A percentile compares a stretch with the other conserved stretches of the same genome.
These are phyloP conservation scores for Halocynthia aurantium DNA, from an alignment of 23 tunicate genomes.

Conservation along the genomic window DNA sequence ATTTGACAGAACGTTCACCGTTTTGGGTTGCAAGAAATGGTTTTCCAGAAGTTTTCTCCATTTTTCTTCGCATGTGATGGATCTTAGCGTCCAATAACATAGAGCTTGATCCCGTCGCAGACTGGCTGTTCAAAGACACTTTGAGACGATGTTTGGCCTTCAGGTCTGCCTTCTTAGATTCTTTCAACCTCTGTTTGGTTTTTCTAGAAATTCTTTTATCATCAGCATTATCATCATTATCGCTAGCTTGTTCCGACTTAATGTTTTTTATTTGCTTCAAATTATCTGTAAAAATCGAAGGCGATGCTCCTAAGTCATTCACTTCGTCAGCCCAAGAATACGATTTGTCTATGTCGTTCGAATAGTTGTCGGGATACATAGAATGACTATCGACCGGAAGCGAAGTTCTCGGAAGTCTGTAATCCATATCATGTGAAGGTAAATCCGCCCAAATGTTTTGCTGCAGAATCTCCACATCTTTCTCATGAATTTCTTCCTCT, in stretches of 20 bases:
- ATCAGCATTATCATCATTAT: too few relatives aligned
- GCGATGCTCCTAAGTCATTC: too few relatives aligned
- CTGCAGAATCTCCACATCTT: background rate
- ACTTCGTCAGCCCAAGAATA: background rate
- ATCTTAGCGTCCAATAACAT: conserved; percentile 3
- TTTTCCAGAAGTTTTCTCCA: background rate
- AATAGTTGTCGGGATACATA: background rate
- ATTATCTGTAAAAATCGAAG: too few relatives aligned
- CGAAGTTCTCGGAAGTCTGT: background rate
- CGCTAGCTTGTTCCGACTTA: too few relatives aligned
- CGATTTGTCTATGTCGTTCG: background rate
- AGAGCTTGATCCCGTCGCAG: too few relatives aligned
- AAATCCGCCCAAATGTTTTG: conserved; percentile 7
- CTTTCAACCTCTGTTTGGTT: too few relatives aligned
- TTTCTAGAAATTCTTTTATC: too few relatives aligned
- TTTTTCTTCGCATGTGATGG: background rate
- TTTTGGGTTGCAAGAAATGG: background rate
- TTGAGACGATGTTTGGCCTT: too few relatives aligned
- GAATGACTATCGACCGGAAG: background rate
- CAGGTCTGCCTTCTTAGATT: too few relatives aligned
- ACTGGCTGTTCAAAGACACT: too few relatives aligned
- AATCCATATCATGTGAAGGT: conserved; percentile 8
- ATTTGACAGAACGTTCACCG: background rate
- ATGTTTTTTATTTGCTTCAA: too few relatives aligned
- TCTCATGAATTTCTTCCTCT: background rate